These are phyloP conservation scores for Chrysolina oricalcia DNA, from an alignment of 2,888 invertebrate species.

Conservation along the genomic window DNA sequence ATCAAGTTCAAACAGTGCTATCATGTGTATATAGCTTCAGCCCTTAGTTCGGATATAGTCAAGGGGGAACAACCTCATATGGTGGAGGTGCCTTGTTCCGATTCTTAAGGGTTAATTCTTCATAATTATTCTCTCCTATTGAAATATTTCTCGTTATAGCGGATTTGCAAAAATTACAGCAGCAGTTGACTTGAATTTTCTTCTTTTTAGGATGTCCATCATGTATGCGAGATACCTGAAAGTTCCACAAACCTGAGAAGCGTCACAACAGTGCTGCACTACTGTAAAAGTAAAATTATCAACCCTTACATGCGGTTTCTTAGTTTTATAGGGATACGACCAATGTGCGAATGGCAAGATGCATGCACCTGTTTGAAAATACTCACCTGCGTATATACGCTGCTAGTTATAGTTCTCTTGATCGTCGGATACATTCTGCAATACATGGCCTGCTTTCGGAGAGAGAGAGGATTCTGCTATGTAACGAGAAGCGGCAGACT, in stretches of 20 bases:
- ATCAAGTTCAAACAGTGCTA: too few relatives aligned
- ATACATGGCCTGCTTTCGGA: conserved; percentile 84
- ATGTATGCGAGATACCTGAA: conserved; percentile 21
- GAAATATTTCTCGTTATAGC: too few relatives aligned
- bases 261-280: conserved; percentile 85
- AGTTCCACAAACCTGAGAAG: conserved; percentile 75
- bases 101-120: too few relatives aligned
- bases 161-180: too few relatives aligned
- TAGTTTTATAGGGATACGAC: conserved; percentile 84
- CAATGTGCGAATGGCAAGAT: conserved; percentile 78
- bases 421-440: conserved; percentile 34
- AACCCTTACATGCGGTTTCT: conserved; percentile 84
- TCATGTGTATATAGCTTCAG: too few relatives aligned
- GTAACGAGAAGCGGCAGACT: conserved; percentile 58
- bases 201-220: not conserved
- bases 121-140: too few relatives aligned
- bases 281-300: conserved; percentile 88
- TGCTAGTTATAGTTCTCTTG: conserved; percentile 63
- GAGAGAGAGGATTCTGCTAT: conserved; percentile 83
- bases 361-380: conserved; percentile 76
- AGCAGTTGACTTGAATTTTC: not conserved
- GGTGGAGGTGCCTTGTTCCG: too few relatives aligned
- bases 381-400: conserved; percentile 80
- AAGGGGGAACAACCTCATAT: too few relatives aligned
- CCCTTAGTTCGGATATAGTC: too few relatives aligned